Evolutionary conservation across 2,113 vertebrate species (phyloP), one percentile per base, ranked within the genome.

Genomic region (Brienomyrus longianalis): DNA sequence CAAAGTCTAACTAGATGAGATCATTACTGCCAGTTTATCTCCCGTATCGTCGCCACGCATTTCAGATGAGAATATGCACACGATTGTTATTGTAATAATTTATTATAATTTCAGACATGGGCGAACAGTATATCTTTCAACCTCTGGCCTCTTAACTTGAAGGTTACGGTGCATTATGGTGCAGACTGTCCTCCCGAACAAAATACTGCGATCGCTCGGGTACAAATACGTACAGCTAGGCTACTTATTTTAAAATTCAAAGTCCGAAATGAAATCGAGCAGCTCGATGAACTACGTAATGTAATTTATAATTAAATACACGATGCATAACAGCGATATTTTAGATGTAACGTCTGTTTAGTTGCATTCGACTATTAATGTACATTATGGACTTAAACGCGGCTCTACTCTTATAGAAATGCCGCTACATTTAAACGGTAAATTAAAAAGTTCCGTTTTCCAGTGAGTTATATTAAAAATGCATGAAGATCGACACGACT

Each of bases 1-100:
- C 48, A 31, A 52, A 86, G 47, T 50, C 50, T 54, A 35, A 31
- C 47, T 52, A 86, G 50, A 86, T 52, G 85, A 52, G 50, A 51
- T 86, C 85, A 52, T 86, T 52, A 86, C n/a, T 51, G n/a, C 50
- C 27, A 54, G 85, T 86, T 86, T 86, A 86, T 86, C 50, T 86
- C 47, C 50, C 47, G 50, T 52, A 54, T 54, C 85, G 15, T 52
- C 50, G 85, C n/a, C 27, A 86, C 50, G 50, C 23, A 8, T 80
- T 80, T 54, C 43, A 31, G 23, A 52, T 31, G 48, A 35, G 47
- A 86, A 86, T 86, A 86, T 15, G 23, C 85, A 51, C 10, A 51
- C 85, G n/a, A 52, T 5, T 27, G 13, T 52, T 31, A 86, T 35
- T 86, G 23, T 23, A 50, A 86, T 86, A 54, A 31, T 86, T 86